These are phyloP conservation scores for Eupristina koningsbergeri DNA, from an alignment of 1,140 invertebrate species.

Conservation along the genomic window DNA sequence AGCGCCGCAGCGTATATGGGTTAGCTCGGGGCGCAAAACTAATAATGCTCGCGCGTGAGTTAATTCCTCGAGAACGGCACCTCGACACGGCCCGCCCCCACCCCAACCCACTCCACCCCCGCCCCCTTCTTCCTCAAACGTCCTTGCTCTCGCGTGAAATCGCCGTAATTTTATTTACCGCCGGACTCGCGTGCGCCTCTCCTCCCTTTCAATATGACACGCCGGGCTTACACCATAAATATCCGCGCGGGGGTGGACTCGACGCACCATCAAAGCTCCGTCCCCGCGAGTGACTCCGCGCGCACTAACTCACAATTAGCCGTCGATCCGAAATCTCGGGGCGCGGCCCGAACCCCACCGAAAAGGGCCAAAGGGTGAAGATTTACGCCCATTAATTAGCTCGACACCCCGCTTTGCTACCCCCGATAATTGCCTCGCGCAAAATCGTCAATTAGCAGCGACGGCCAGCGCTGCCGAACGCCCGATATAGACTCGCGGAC, in stretches of 20 bases:
- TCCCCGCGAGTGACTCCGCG: not conserved
- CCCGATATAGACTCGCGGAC: not conserved
- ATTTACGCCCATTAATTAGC: slow-evolving; percentile 50
- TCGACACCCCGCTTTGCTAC: not conserved
- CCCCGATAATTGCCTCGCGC: slow-evolving; percentile 37
- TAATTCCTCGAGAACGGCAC: slow-evolving; percentile 29
- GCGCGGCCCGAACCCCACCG: not conserved
- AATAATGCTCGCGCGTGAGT: slow-evolving; percentile 24
- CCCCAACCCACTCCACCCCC: too few relatives aligned
- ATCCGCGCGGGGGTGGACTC: slow-evolving; percentile 3
- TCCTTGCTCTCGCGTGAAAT: slow-evolving; percentile 39
- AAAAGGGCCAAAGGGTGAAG: slow-evolving; percentile 29
- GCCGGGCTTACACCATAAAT: slow-evolving; percentile 20
- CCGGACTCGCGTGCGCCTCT: not conserved
- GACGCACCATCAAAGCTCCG: slow-evolving; percentile 19
- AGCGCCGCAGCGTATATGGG: not conserved
- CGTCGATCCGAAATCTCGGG: slow-evolving; percentile 30
- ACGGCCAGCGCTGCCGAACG: not conserved
- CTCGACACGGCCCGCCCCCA: not conserved
- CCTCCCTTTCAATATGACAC: slow-evolving; percentile 29
- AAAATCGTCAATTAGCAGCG: slow-evolving; percentile 26
- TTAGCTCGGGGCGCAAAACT: slow-evolving; percentile 20
- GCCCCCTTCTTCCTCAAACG: too few relatives aligned
- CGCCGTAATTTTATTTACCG: slow-evolving; percentile 49
- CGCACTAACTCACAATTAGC: slow-evolving; percentile 47